Evolutionary conservation across 2,113 vertebrate genomes (phyloP).

Genomic region (Hippocampus barbouri): DNA sequence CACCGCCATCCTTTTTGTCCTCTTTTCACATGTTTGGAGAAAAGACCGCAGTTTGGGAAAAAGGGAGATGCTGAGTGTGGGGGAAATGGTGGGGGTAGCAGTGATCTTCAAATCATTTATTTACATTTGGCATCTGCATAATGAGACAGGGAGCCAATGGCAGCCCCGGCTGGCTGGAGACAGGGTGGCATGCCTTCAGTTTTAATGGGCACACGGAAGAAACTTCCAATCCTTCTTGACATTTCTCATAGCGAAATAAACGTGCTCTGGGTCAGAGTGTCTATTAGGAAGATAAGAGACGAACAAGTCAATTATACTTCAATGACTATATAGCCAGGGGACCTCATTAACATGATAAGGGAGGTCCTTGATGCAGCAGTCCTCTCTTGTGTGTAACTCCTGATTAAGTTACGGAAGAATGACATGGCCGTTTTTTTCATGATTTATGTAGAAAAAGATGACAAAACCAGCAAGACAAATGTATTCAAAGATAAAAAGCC

Average conservation of each 20-base stretch:
- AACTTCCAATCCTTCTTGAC: conserved; percentile 98
- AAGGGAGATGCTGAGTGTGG: conserved; percentile 26
- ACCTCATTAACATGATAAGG: conserved; percentile 99
- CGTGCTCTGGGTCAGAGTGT: conserved; percentile 88
- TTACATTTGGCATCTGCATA: conserved; percentile 91
- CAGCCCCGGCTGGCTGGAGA: conserved; percentile 77
- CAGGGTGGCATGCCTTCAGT: conserved; percentile 95
- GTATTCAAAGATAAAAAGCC: conserved; percentile 45
- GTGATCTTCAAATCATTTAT: conserved; percentile 77
- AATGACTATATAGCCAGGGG: conserved; percentile 97
- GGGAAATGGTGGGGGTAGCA: conserved; percentile 41
- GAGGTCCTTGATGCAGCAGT: conserved; percentile 79
- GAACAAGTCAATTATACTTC: conserved; percentile 99
- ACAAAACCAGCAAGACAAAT: conserved; percentile 49
- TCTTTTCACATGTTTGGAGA: conserved; percentile 36
- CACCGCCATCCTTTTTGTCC: conserved; percentile 41
- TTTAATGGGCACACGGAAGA: conserved; percentile 90
- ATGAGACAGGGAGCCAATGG: conserved; percentile 85
- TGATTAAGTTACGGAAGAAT: conserved; percentile 93
- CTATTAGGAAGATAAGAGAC: conserved; percentile 98
- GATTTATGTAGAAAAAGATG: conserved; percentile 37
- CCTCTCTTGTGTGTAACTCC: conserved; percentile 82
- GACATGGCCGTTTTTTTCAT: conserved; percentile 80
- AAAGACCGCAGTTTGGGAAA: conserved; percentile 40
- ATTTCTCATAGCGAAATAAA: conserved; percentile 96